Evolutionary conservation across 2,797 vertebrate species (phyloP).

Genomic region (Periophthalmus magnuspinnatus): DNA sequence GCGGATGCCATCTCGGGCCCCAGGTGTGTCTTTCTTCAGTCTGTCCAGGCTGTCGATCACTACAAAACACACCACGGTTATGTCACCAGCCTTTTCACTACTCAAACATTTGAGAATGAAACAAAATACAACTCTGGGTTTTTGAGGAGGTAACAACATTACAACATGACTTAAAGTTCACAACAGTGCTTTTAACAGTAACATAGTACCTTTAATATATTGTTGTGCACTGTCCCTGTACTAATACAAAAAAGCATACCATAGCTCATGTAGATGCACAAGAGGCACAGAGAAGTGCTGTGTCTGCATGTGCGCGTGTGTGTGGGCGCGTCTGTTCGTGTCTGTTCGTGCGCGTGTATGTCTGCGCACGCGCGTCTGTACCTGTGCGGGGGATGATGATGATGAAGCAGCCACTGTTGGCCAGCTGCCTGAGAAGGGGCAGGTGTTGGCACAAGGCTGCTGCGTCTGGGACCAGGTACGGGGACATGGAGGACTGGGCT

Average conservation of each 20-base stretch:
- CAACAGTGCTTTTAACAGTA: too few species aligned
- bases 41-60: slow-evolving; percentile 95
- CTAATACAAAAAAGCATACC: too few species aligned
- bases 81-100: too few species aligned
- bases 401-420: slow-evolving; percentile 92
- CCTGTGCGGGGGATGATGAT: slow-evolving; percentile 96
- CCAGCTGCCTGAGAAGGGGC: slow-evolving; percentile 86
- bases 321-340: not conserved
- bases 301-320: too few species aligned
- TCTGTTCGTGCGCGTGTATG: too few species aligned
- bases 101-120: too few species aligned
- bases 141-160: too few species aligned
- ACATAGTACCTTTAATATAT: too few species aligned
- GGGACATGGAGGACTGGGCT: slow-evolving; percentile 95
- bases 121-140: too few species aligned
- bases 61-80: slow-evolving; percentile 46
- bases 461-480: slow-evolving; percentile 93
- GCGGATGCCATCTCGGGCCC: slow-evolving; percentile 92
- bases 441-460: slow-evolving; percentile 94
- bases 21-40: slow-evolving; percentile 91
- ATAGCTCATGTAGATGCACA: too few species aligned
- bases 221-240: too few species aligned
- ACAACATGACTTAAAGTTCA: too few species aligned
- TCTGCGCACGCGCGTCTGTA: slow-evolving; percentile 52
- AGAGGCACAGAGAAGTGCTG: not conserved